phyloP scores from a whole-genome alignment of 2,888 invertebrate species.

The Amphipyra berbera region DNA sequence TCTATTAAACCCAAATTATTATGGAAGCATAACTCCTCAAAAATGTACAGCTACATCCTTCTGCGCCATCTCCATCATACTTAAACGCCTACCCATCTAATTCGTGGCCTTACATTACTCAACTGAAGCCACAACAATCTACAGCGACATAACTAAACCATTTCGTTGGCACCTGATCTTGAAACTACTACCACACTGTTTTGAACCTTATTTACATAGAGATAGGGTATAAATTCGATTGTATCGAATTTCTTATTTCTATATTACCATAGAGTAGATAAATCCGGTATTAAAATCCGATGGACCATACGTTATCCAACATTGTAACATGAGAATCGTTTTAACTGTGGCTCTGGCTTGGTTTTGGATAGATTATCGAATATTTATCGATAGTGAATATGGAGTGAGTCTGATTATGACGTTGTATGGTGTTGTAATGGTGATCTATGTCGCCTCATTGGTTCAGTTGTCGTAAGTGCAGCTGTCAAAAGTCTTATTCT shows the following conservation, averaged over 20 bases:
- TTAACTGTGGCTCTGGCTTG: slow-evolving; percentile 74
- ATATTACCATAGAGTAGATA: slow-evolving; percentile 72
- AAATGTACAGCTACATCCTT: slow-evolving; percentile 34
- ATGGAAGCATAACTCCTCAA: slow-evolving; percentile 36
- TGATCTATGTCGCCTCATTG: background rate
- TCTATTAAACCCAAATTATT: too few species aligned
- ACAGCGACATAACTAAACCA: slow-evolving; percentile 69
- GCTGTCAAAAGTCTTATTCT: too few species aligned
- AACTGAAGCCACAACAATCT: slow-evolving; percentile 57
- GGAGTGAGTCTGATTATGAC: slow-evolving; percentile 7
- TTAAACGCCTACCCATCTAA: slow-evolving; percentile 62
- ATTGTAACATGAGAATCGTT: slow-evolving; percentile 82
- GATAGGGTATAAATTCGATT: slow-evolving; percentile 27
- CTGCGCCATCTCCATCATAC: slow-evolving; percentile 50
- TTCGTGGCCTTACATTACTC: slow-evolving; percentile 55
- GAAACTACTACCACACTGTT: background rate
- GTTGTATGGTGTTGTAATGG: background rate
- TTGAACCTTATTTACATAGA: background rate
- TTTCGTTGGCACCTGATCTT: slow-evolving; percentile 43
- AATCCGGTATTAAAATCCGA: slow-evolving; percentile 86
- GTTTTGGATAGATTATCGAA: slow-evolving; percentile 62
- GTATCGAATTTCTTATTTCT: slow-evolving; percentile 10
- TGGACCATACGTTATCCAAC: slow-evolving; percentile 83
- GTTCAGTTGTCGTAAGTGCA: background rate
- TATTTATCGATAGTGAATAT: slow-evolving; percentile 56